Evolutionary conservation across 35 echinoderm and acorn worm species (phyloP).

Genomic region (Anneissia japonica): DNA sequence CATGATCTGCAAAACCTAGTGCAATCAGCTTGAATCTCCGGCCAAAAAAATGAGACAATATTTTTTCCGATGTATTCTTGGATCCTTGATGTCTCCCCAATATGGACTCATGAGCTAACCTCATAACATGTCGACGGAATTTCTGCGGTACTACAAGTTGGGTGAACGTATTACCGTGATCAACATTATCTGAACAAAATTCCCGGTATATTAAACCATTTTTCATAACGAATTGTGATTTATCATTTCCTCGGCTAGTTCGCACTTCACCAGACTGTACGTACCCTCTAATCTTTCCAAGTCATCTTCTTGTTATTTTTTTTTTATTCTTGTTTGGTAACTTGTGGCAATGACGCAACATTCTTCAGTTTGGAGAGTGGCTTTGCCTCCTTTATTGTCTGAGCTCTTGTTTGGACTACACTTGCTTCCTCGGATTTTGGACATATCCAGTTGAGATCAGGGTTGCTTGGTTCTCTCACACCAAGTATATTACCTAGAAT

Average conservation of each 20-base stretch:
- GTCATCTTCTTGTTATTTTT: too few relatives aligned
- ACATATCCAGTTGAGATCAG: neutral
- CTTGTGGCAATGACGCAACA: too few relatives aligned
- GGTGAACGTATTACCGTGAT: slow-evolving; percentile 8
- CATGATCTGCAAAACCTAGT: slow-evolving; percentile 42
- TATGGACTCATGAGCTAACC: slow-evolving; percentile 16
- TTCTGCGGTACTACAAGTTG: slow-evolving; percentile 22
- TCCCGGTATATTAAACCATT: slow-evolving; percentile 37
- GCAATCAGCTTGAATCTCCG: slow-evolving; percentile 46
- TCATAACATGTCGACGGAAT: slow-evolving; percentile 12
- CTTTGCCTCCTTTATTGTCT: too few relatives aligned
- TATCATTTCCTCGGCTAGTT: too few relatives aligned
- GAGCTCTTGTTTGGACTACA: too few relatives aligned
- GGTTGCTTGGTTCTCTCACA: slow-evolving; percentile 18
- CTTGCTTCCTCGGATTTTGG: too few relatives aligned
- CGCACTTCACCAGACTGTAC: too few relatives aligned
- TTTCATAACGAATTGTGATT: neutral
- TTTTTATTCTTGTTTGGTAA: too few relatives aligned
- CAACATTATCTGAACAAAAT: neutral
- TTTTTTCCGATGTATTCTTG: slow-evolving; percentile 37
- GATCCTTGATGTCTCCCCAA: slow-evolving; percentile 14
- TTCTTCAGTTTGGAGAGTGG: too few relatives aligned
- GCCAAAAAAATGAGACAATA: slow-evolving; percentile 49
- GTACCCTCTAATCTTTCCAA: too few relatives aligned
- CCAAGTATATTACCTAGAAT: slow-evolving; percentile 38